Base-by-base conservation (phyloP, 2,888 invertebrate species). In the Eupelmus urozonus region DNA sequence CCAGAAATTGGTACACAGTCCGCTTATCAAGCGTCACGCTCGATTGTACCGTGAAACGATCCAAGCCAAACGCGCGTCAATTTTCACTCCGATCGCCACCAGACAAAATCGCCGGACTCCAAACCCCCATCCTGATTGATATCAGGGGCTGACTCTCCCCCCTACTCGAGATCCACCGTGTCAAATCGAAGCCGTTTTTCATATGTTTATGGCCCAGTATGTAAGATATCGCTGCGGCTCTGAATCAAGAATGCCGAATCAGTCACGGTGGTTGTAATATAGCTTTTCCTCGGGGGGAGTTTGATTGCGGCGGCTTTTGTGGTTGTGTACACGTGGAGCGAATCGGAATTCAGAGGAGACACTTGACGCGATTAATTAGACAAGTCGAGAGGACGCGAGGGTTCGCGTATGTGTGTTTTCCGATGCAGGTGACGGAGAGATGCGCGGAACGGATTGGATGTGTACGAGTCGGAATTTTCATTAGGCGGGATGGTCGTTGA, bases 31-130 rank as follows among this genome's bases (percentile, higher is more conserved):
- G 60, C 60, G 73, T 70, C 65, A 79, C 73, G 76, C 73, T 73
- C 65, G 65, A 76, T 76, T 71, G 60, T 69, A 76, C 69, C 79
- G 59, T 73, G 76, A 76, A 79, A 73, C 76, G 29, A 73, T 34
- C 16, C 45, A 13, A 7, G 45, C 45, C 2, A 16, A 34, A 42
- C 25, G 29, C 23, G 29, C 23, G 57, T 59, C 79, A 75, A 79
- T 79, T 79, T 79, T 79, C 79, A 75, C 79, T 75, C 66, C 34
- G 55, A 20, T 18, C 11, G 40, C 49, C 23, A 49, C 49, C 40
- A 42, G 51, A 57, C 18, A 40, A 34, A 27, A 51, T 18, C 11
- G 13, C 18, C 45, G n/a, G n/a, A n/a, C n/a, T 42, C 29, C 20
- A n/a, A 1, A 11, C 57, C 3, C 34, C 2, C 40, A 27, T 27